Evolutionary conservation across 2,888 invertebrate genomes (phyloP).

Genomic region (Pristionchus fissidentatus): DNA sequence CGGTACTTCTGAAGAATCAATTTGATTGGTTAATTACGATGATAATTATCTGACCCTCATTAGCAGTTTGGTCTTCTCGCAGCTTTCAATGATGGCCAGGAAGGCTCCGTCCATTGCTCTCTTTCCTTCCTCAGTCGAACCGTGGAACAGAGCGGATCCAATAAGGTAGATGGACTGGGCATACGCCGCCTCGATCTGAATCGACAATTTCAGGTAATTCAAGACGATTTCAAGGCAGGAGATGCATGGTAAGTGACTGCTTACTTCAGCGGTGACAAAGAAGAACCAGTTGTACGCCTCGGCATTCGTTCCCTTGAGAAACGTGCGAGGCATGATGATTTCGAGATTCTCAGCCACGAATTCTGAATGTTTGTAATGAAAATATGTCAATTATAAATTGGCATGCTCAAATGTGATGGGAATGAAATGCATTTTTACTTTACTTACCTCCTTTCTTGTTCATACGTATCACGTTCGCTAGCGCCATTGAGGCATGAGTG

Average conservation of each 20-base stretch:
- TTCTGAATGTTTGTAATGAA: background rate
- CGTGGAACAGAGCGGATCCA: background rate
- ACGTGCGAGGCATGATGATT: background rate
- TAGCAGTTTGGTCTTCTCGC: background rate
- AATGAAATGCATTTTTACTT: too few relatives aligned
- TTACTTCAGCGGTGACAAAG: background rate
- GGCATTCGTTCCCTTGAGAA: background rate
- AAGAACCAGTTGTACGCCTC: constrained; percentile 12
- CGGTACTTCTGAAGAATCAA: background rate
- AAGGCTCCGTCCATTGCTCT: background rate
- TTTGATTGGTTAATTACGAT: background rate
- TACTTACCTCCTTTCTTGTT: constrained; percentile 19
- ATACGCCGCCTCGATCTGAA: background rate
- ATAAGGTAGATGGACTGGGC: background rate
- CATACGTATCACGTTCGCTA: background rate
- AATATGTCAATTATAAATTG: background rate
- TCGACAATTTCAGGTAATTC: background rate
- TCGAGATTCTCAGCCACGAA: constrained; percentile 3
- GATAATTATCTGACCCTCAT: background rate
- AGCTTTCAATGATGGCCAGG: background rate
- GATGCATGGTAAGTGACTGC: background rate
- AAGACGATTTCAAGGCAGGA: background rate
- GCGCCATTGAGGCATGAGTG: background rate
- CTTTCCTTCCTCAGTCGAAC: background rate
- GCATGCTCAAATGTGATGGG: too few relatives aligned